These are phyloP conservation scores for Drosophila eohydei DNA, from an alignment of 2,888 invertebrate species.

Conservation along the genomic window DNA sequence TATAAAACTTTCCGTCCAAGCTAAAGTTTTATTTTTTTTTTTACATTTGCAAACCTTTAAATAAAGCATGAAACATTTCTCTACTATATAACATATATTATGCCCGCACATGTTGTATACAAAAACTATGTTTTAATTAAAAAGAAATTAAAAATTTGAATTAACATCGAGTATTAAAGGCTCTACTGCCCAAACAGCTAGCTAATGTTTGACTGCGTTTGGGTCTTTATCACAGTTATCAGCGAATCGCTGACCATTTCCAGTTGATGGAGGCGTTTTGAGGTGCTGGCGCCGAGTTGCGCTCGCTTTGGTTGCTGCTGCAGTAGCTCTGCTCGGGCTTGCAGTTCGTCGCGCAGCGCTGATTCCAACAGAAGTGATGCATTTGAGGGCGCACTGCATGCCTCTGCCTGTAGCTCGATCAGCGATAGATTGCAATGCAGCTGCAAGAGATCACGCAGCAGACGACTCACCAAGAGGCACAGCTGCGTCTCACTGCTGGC, in stretches of 20 bases:
- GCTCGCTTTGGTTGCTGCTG: neutral
- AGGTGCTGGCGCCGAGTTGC: neutral
- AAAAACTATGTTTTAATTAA: neutral
- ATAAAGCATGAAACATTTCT: too few species aligned
- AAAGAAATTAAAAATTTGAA: neutral
- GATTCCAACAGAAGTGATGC: constrained; percentile 63
- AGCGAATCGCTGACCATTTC: constrained; percentile 64
- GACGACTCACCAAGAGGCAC: constrained; percentile 62
- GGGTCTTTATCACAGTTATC: constrained; percentile 45
- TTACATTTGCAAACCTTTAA: neutral
- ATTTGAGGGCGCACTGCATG: constrained; percentile 14
- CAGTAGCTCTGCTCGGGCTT: constrained; percentile 33
- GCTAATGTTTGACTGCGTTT: constrained; percentile 5
- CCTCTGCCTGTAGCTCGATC: constrained; percentile 30
- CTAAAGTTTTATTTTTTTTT: neutral
- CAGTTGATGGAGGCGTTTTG: constrained; percentile 39
- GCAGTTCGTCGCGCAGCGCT: constrained; percentile 71
- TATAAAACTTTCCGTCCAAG: constrained; percentile 30
- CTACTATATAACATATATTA: neutral
- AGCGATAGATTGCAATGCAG: constrained; percentile 67
- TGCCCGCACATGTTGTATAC: neutral
- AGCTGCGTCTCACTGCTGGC: constrained; percentile 57
- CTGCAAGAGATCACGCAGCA: constrained; percentile 66
- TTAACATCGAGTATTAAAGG: neutral
- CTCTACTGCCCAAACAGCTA: neutral